phyloP scores from a whole-genome alignment of 2,888 invertebrate species.

The Drosophila dives region DNA sequence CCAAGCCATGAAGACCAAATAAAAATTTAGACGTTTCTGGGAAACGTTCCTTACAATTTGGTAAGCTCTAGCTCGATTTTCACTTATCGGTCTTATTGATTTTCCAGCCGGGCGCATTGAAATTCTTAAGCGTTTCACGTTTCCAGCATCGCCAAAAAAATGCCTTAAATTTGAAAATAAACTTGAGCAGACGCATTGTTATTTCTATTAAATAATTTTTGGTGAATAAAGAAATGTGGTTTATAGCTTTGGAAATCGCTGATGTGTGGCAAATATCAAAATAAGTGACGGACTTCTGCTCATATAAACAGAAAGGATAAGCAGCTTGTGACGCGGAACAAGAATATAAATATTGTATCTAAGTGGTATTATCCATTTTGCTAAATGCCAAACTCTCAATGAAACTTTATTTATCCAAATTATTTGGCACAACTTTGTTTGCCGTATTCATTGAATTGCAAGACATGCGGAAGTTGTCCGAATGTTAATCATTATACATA shows the following conservation, averaged over 20 bases:
- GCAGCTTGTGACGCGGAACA: neutral
- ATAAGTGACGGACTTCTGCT: neutral
- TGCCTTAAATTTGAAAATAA: neutral
- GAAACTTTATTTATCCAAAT: constrained; percentile 55
- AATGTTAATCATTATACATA: constrained; percentile 1
- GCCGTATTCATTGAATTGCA: constrained; percentile 51
- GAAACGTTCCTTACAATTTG: neutral
- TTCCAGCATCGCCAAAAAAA: neutral
- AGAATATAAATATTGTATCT: neutral
- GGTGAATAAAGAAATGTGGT: too few species aligned
- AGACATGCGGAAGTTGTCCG: constrained; percentile 61
- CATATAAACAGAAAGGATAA: neutral
- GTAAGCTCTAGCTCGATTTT: neutral
- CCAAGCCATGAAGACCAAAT: neutral
- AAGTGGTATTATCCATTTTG: constrained; percentile 11
- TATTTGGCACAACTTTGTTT: constrained; percentile 68
- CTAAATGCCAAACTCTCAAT: constrained; percentile 40
- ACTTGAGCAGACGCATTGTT: neutral
- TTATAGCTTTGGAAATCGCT: neutral
- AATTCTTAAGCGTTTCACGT: too few species aligned
- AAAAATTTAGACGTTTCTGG: neutral
- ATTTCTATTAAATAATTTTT: too few species aligned
- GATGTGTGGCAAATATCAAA: neutral
- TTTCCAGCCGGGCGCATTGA: neutral
- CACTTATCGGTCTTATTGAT: neutral